phyloP scores from a whole-genome alignment of 2,888 invertebrate species.

The Conops quadrifasciatus region DNA sequence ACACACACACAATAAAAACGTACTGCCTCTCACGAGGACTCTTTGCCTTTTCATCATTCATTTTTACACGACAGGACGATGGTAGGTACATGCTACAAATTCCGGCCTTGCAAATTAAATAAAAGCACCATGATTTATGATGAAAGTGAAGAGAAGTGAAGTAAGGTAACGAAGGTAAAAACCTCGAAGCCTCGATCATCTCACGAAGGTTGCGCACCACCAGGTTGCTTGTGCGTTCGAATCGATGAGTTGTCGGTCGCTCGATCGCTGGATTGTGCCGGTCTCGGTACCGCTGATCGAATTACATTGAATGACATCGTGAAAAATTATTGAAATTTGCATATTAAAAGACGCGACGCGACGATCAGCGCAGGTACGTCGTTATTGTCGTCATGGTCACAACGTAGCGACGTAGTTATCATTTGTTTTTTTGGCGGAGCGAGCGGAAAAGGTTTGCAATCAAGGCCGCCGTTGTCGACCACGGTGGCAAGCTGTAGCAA shows the following conservation, averaged over 20 bases:
- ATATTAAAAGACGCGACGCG: conserved; percentile 18
- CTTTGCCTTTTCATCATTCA: no score
- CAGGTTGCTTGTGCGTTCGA: not conserved
- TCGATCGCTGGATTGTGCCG: conserved; percentile 10
- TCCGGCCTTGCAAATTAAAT: not conserved
- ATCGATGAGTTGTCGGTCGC: not conserved
- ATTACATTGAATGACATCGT: conserved; percentile 14
- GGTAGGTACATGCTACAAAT: not conserved
- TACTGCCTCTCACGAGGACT: not conserved
- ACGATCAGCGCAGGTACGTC: conserved; percentile 1
- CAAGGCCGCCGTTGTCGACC: conserved; percentile 11
- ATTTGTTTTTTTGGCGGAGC: not conserved
- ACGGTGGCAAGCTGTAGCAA: conserved; percentile 41
- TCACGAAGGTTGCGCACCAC: no score
- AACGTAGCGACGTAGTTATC: not conserved
- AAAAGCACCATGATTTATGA: conserved; percentile 38
- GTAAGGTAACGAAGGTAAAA: not conserved
- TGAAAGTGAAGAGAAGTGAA: not conserved
- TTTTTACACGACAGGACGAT: not conserved
- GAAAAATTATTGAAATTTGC: conserved; percentile 29
- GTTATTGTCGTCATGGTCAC: no score
- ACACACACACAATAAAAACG: conserved; percentile 38
- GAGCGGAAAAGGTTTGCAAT: conserved; percentile 40
- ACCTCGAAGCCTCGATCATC: not conserved
- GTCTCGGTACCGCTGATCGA: conserved; percentile 27